phyloP scores from a whole-genome alignment of 2,888 invertebrate species.

The Iselma pallidipennis region DNA sequence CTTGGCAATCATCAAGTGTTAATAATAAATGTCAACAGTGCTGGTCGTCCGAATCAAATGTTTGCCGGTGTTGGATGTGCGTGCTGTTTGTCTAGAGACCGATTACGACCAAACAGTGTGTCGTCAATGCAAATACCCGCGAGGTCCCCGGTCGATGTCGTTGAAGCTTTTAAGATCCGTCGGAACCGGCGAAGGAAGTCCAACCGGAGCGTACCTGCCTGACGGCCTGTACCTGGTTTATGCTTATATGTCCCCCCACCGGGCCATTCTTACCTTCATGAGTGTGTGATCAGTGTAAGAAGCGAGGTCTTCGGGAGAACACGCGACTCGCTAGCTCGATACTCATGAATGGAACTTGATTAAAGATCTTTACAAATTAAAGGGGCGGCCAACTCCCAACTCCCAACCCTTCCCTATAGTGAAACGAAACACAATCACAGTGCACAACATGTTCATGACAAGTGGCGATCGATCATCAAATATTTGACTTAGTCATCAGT shows the following conservation, averaged over 20 bases:
- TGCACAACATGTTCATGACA: constrained; percentile 8
- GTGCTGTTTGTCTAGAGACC: constrained; percentile 13
- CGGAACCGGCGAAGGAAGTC: constrained; percentile 31
- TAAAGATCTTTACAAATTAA: constrained; percentile 1
- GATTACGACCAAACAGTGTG: constrained; percentile 29
- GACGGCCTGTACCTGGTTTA: constrained; percentile 51
- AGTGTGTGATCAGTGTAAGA: constrained; percentile 57
- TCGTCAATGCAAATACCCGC: constrained; percentile 32
- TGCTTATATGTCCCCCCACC: constrained; percentile 55
- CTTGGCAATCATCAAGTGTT: neutral
- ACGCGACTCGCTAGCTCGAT: constrained; percentile 45
- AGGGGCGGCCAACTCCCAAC: constrained; percentile 2
- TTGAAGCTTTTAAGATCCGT: constrained; percentile 1
- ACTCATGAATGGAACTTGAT: constrained; percentile 38
- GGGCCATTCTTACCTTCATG: constrained; percentile 55
- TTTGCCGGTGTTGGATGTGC: constrained; percentile 6
- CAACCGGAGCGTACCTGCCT: constrained; percentile 43
- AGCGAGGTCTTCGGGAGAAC: constrained; percentile 55
- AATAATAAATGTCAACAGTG: neutral
- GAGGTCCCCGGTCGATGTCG: neutral
- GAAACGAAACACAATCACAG: neutral
- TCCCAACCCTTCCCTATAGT: neutral
- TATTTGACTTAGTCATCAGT: constrained; percentile 3
- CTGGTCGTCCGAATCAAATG: neutral
- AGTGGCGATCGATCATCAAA: constrained; percentile 5